Base-by-base conservation (phyloP, 1,140 invertebrate species). In the Portunus trituberculatus region DNA sequence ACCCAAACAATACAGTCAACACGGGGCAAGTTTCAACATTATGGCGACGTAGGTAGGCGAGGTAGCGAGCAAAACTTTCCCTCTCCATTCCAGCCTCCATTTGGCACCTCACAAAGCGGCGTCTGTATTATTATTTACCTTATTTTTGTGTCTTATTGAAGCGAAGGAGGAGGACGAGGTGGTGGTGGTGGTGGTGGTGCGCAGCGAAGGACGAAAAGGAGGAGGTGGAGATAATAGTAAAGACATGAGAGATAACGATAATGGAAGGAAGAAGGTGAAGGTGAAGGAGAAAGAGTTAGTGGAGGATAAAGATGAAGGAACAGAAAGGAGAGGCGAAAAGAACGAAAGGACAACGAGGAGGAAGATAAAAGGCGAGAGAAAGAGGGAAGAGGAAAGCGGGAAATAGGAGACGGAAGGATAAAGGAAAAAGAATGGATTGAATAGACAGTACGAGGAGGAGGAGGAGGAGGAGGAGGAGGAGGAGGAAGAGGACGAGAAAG, bases 1-100 rank as follows among this genome's bases (percentile, higher is more conserved):
- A 12, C n/a, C n/a, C 89, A 48, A 25, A 67, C 45, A 67, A 67
- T 59, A 52, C 29, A 67, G 20, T 46, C 29, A 91, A 48, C 46
- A 59, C n/a, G 46, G n/a, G 46, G 25, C 29, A 88, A 88, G 86
- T 88, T 88, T 88, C 31, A 88, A 88, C 86, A 90, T 90, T 90
- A 90, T 28, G 28, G 45, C 88, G 45, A 90, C 88, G 52, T 59
- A 59, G 52, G 52, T 59, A 20, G 16, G 52, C 52, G 52, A 59
- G 52, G 52, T 10, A 20, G 16, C 10, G 52, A 12, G 16, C 52
- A 20, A 59, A 59, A 59, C 52, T 59, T 59, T 59, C 10, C 52
- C 52, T 14, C 52, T 59, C 52, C 16, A 59, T 59, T 59, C 39
- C 39, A 39, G 39, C 39, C 6, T 39, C 39, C 39, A 39, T 39